Evolutionary conservation across 2,888 invertebrate genomes (phyloP), one percentile per base, ranked within the genome.

Genomic region (Bombyx huttoni): DNA sequence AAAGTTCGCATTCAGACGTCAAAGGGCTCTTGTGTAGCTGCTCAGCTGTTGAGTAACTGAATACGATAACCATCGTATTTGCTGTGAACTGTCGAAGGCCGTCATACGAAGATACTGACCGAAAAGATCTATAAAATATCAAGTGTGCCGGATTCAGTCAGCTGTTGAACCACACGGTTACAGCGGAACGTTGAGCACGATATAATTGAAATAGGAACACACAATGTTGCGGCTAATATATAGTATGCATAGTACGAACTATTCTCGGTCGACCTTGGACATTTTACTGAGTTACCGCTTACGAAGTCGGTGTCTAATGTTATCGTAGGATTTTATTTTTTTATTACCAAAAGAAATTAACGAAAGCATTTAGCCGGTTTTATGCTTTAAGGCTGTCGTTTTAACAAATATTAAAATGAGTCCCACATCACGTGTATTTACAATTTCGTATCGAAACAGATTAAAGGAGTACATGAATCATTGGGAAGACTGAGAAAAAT

Each of bases 191-290:
- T 66, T 68, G 62, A 70, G 54, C 63, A 60, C 63, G 61, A 66
- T 75, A 77, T 74, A 75, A 75, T 73, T 64, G 64, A 69, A 75
- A 72, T 68, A 72, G 71, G 62, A 59, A 65, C 70, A 73, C 73
- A 77, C 76, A 78, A 68, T 73, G 70, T 75, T 72, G 68, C 67
- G 68, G 62, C 24, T 24, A 24, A 24, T 24, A 24, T 5, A 24
- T 65, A 67, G 64, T 65, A 74, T 77, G 73, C 76, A 73, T 75
- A 70, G 68, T 62, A 59, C 63, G 65, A 66, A 75, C 74, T 82
- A 81, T 81, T 80, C 78, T 76, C 60, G 73, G 58, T 56, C 63
- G 80, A 62, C 83, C 83, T 83, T 81, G 78, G 68, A 63, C 60
- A 70, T 70, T 65, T 65, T 72, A 71, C 73, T 54, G 64, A 70